A percentile compares a stretch with the other conserved stretches of the same genome.
Evolutionary conservation across 2,113 vertebrate genomes (phyloP).

Genomic region (Phyllostomus discolor): DNA sequence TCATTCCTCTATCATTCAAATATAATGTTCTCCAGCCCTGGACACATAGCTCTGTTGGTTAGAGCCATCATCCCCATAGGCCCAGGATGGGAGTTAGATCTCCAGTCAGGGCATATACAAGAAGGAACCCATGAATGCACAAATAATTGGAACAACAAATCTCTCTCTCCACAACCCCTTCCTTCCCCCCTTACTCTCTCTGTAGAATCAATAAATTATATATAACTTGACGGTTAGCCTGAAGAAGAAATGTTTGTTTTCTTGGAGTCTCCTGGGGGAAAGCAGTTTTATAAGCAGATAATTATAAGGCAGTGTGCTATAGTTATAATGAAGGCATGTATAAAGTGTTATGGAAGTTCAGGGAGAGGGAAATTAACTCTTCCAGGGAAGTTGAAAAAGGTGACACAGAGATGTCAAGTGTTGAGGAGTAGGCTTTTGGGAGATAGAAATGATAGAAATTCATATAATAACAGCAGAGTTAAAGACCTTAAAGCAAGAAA

Average conservation of each 20-base stretch:
- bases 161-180: neutral
- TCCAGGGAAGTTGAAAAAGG: neutral
- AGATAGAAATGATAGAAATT: neutral
- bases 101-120: neutral
- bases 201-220: too few species aligned
- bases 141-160: neutral
- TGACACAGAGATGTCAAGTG: neutral
- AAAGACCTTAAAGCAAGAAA: neutral
- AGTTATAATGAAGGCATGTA: neutral
- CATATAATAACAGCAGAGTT: neutral
- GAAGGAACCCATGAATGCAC: neutral
- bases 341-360: neutral
- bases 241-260: neutral
- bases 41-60: neutral
- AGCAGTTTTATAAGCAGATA: constrained; percentile 36
- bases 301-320: neutral
- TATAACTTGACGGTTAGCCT: neutral
- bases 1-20: neutral
- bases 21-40: neutral
- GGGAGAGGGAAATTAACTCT: neutral
- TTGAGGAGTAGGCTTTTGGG: neutral
- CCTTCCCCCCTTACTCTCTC: too few species aligned
- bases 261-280: neutral
- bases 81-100: neutral
- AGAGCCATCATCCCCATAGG: neutral